Evolutionary conservation across 2,797 vertebrate species (phyloP).

Genomic region (Rhinatrema bivittatum): DNA sequence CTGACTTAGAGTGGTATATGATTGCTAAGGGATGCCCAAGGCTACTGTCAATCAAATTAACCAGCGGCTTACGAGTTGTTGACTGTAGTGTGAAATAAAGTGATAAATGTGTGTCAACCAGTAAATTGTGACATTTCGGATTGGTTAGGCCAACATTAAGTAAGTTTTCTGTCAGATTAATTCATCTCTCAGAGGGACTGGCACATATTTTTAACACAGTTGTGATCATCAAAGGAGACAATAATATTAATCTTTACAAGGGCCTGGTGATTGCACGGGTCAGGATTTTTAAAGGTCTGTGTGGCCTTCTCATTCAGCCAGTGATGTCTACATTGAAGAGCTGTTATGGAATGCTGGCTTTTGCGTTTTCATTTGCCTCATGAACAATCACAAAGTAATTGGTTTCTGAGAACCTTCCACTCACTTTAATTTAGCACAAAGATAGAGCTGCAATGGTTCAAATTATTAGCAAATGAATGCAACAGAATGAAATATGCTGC

Average conservation of each 20-base stretch:
- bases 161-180: constrained; percentile 25
- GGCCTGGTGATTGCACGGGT: constrained; percentile 6
- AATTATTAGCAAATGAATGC: constrained; percentile 3
- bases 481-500: not conserved
- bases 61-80: constrained; percentile 50
- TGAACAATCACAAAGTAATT: constrained; percentile 5
- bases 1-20: constrained; percentile 26
- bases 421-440: constrained; percentile 19
- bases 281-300: constrained; percentile 8
- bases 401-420: constrained; percentile 13
- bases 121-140: constrained; percentile 43
- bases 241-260: constrained; percentile 25
- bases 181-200: constrained; percentile 25
- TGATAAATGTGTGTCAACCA: constrained; percentile 51
- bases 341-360: not conserved
- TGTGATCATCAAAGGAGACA: constrained; percentile 29
- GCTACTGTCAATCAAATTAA: constrained; percentile 60
- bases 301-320: constrained; percentile 4
- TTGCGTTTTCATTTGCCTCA: constrained; percentile 4
- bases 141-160: constrained; percentile 28
- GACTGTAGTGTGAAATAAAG: constrained; percentile 55
- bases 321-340: not conserved
- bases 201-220: constrained; percentile 19
- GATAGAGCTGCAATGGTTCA: not conserved
- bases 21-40: constrained; percentile 46